phyloP scores from a whole-genome alignment of 2,113 vertebrate species.

The Rhinichthys klamathensis region DNA sequence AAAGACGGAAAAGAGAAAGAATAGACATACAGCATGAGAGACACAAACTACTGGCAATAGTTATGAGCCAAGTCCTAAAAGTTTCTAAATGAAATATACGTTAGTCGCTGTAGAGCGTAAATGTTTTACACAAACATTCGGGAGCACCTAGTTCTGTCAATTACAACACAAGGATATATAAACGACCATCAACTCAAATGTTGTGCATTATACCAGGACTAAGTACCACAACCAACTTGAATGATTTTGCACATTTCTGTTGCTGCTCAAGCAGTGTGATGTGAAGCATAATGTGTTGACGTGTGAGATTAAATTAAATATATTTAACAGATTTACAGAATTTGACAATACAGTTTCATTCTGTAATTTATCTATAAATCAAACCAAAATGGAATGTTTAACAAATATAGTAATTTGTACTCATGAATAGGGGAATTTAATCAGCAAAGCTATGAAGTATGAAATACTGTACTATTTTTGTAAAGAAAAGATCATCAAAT shows the following conservation, averaged over 20 bases:
- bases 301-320: background rate
- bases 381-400: background rate
- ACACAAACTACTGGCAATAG: constrained; percentile 54
- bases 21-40: constrained; percentile 42
- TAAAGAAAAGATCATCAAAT: background rate
- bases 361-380: background rate
- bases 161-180: background rate
- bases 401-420: background rate
- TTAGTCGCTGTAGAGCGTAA: background rate
- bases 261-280: background rate
- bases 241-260: background rate
- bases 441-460: background rate
- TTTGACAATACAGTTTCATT: background rate
- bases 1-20: constrained; percentile 52
- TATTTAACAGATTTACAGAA: background rate
- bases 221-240: background rate
- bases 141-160: background rate
- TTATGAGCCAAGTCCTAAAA: background rate
- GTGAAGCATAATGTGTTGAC: background rate
- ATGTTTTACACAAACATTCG: background rate
- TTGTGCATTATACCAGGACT: background rate
- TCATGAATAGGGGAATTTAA: background rate
- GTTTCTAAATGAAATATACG: background rate
- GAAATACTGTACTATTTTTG: background rate
- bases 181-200: constrained; percentile 1